Evolutionary conservation across 2,113 vertebrate genomes (phyloP).

Genomic region (Dipodomys stephensi): DNA sequence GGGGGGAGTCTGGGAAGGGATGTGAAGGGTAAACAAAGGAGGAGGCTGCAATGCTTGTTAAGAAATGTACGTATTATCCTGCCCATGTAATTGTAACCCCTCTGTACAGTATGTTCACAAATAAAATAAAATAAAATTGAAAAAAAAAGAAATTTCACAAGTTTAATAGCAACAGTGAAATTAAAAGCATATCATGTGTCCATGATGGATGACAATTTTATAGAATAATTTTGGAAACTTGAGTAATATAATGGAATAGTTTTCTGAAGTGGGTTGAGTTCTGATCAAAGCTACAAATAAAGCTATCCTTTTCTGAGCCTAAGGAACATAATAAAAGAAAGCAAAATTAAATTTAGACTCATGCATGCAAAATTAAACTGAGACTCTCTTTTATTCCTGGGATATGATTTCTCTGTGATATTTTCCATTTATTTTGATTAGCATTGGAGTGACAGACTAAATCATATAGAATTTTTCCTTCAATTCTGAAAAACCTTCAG

Average conservation of each 20-base stretch:
- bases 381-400: neutral
- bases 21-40: too few relatives aligned
- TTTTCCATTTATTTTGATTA: constrained; percentile 9
- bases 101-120: too few relatives aligned
- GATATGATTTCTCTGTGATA: neutral
- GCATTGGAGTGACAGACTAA: neutral
- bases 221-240: neutral
- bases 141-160: too few relatives aligned
- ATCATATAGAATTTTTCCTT: neutral
- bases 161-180: neutral
- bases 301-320: neutral
- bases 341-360: neutral
- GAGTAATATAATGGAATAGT: neutral
- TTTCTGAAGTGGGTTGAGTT: neutral
- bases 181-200: neutral
- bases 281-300: neutral
- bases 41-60: too few relatives aligned
- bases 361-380: neutral
- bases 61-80: too few relatives aligned
- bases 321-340: neutral
- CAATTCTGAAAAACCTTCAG: neutral
- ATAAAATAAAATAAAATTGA: too few relatives aligned
- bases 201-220: neutral
- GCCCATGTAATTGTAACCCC: too few relatives aligned
- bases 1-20: too few relatives aligned